Evolutionary conservation across 2,113 vertebrate genomes (phyloP).

Genomic region (Lota lota): DNA sequence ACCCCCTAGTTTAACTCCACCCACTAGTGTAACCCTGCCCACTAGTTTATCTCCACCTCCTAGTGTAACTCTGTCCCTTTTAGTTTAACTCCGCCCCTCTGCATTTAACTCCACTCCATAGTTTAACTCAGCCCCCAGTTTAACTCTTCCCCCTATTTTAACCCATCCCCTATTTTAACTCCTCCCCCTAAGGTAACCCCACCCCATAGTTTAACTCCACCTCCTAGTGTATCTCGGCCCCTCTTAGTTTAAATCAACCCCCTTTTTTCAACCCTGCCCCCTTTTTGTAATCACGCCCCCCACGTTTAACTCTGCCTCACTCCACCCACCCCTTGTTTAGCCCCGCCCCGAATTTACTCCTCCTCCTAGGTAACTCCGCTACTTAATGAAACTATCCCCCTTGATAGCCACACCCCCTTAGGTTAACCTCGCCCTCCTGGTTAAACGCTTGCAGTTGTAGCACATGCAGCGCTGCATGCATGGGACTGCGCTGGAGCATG

Average conservation of each 20-base stretch:
- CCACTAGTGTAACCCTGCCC: too few species aligned
- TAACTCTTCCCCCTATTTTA: too few species aligned
- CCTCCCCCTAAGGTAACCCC: not conserved
- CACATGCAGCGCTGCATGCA: constrained; percentile 67
- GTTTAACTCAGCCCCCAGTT: not conserved
- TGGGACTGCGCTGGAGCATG: constrained; percentile 69
- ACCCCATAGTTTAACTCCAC: too few species aligned
- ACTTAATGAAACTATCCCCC: not conserved
- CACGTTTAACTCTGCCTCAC: not conserved
- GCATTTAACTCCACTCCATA: not conserved
- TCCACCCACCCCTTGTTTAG: not conserved
- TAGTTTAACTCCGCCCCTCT: not conserved
- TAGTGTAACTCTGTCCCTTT: not conserved
- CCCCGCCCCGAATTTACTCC: not conserved
- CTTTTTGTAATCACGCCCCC: not conserved
- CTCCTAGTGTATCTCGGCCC: too few species aligned
- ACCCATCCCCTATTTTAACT: constrained; percentile 3
- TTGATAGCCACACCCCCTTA: not conserved
- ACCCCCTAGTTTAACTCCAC: not conserved
- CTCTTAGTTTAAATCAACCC: too few species aligned
- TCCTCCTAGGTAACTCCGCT: too few species aligned
- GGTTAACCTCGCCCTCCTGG: not conserved
- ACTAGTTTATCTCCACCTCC: too few species aligned
- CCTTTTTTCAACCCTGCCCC: not conserved
- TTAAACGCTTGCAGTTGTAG: constrained; percentile 10